These are phyloP conservation scores for Neoarius graeffei DNA, from an alignment of 2,113 vertebrate genomes.

Conservation along the genomic window DNA sequence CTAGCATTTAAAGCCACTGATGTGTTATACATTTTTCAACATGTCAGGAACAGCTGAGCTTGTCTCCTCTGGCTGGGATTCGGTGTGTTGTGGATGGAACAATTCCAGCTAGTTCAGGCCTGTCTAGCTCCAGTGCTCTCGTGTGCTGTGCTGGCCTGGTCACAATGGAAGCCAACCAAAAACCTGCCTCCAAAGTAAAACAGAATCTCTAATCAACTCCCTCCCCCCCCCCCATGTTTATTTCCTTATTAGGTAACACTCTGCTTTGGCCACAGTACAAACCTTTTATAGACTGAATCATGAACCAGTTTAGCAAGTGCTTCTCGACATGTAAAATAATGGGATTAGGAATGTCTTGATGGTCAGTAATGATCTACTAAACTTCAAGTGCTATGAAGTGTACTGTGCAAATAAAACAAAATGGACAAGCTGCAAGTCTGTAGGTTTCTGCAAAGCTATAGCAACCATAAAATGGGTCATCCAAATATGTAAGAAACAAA, in stretches of 20 bases:
- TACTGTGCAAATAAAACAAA: too few relatives aligned
- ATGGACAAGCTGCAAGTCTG: not conserved
- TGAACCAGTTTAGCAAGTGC: not conserved
- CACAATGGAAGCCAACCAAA: constrained; percentile 83
- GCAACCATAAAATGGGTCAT: not conserved
- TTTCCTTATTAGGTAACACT: not conserved
- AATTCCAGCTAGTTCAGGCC: constrained; percentile 89
- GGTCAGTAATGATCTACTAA: not conserved
- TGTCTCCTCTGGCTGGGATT: constrained; percentile 80
- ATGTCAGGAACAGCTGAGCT: constrained; percentile 84
- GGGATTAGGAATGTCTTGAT: not conserved
- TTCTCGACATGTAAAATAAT: not conserved
- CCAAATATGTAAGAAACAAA: not conserved
- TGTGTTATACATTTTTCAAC: not conserved
- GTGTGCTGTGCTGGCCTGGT: constrained; percentile 92
- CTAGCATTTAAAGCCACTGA: not conserved
- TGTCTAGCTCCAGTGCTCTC: constrained; percentile 94
- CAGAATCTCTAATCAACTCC: not conserved
- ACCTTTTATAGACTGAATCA: not conserved
- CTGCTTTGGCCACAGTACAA: not conserved
- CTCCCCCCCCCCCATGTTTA: not conserved
- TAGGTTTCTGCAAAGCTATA: not conserved
- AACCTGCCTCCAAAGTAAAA: constrained; percentile 88
- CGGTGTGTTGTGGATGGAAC: constrained; percentile 91
- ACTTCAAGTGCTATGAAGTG: not conserved